phyloP scores from a whole-genome alignment of 2,113 vertebrate genomes.

The Romanogobio albipinnatus region DNA sequence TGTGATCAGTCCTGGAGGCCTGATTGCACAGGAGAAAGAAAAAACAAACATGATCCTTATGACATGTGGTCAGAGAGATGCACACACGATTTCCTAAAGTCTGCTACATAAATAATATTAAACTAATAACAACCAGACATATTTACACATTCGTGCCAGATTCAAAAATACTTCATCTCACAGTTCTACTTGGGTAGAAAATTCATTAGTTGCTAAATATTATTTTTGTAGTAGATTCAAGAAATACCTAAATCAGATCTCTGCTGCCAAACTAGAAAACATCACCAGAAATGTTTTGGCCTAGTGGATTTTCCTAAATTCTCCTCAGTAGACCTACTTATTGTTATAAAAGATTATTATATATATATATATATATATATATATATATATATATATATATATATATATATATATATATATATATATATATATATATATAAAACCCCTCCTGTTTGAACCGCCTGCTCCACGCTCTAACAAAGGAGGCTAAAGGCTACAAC shows the following conservation, averaged over 20 bases:
- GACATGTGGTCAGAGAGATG: conserved; percentile 20
- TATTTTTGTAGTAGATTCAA: neutral
- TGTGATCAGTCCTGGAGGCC: conserved; percentile 56
- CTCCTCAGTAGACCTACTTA: too few relatives aligned
- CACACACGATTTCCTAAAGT: conserved; percentile 25
- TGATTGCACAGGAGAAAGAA: conserved; percentile 35
- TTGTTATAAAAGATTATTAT: too few relatives aligned
- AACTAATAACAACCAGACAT: conserved; percentile 9
- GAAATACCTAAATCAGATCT: neutral
- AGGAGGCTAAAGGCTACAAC: too few relatives aligned
- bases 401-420: too few relatives aligned
- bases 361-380: too few relatives aligned
- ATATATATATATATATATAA: too few relatives aligned
- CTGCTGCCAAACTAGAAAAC: neutral
- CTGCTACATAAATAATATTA: conserved; percentile 25
- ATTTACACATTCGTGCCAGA: conserved; percentile 17
- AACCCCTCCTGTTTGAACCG: too few relatives aligned
- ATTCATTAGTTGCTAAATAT: neutral
- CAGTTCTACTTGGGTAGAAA: neutral
- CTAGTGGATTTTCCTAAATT: too few relatives aligned
- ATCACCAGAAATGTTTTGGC: neutral
- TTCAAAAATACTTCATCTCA: neutral
- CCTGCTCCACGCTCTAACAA: too few relatives aligned
- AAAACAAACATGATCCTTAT: conserved; percentile 32
- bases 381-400: too few relatives aligned